Evolutionary conservation across 1,140 invertebrate genomes (phyloP).

Genomic region (Pararge aegeria): DNA sequence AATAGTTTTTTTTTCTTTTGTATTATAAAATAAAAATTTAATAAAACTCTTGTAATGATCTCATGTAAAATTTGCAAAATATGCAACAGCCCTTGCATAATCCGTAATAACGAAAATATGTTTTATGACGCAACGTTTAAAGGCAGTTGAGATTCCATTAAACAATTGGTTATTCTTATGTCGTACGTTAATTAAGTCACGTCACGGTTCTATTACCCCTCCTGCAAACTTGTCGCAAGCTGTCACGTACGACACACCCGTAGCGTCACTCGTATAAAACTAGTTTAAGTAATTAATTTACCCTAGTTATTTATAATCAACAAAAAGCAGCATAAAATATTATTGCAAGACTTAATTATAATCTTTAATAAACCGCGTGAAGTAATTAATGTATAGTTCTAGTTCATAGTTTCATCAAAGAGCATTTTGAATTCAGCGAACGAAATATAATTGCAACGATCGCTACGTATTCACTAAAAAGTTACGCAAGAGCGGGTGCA

Average conservation of each 20-base stretch:
- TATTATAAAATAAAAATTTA: too few species aligned
- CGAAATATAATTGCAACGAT: not conserved
- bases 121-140: too few species aligned
- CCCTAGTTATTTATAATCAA: not conserved
- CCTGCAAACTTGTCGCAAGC: too few species aligned
- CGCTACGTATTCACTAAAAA: not conserved
- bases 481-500: not conserved
- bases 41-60: too few species aligned
- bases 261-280: not conserved
- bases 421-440: too few species aligned
- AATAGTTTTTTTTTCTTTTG: too few species aligned
- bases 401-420: too few species aligned
- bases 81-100: too few species aligned
- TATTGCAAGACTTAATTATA: not conserved
- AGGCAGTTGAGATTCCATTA: too few species aligned
- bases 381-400: not conserved
- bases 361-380: not conserved
- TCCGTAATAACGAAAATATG: too few species aligned
- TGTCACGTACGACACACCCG: not conserved
- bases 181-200: not conserved
- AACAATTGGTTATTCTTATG: not conserved
- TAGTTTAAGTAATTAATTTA: slow-evolving; percentile 1
- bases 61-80: too few species aligned
- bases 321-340: not conserved
- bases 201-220: not conserved